Percentiles rank a stretch among this genome's conserved stretches.
Evolutionary conservation across 1,140 invertebrate genomes (phyloP).

Genomic region (Mizuhopecten yessoensis): DNA sequence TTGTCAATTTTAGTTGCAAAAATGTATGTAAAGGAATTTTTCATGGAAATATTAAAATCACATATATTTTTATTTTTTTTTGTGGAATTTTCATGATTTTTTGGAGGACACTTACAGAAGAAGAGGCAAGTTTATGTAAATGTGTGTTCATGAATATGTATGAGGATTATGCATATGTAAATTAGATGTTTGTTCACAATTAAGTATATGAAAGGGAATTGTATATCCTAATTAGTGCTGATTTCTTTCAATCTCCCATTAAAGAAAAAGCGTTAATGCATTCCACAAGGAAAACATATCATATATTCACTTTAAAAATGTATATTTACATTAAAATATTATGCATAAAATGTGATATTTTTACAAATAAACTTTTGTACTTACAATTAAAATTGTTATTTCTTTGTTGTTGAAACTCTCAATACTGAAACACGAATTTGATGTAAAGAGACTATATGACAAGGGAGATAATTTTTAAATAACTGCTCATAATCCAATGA

Average conservation of each 20-base stretch:
- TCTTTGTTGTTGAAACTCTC: too few relatives aligned
- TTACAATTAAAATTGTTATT: background rate
- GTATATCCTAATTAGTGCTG: background rate
- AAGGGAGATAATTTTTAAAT: too few relatives aligned
- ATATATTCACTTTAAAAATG: constrained; percentile 1
- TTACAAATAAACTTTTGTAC: constrained; percentile 22
- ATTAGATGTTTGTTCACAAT: background rate
- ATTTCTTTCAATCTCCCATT: background rate
- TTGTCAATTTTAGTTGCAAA: too few relatives aligned
- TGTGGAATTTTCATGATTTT: background rate
- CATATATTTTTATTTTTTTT: too few relatives aligned
- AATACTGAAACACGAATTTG: too few relatives aligned
- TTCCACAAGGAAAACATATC: background rate
- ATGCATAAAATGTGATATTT: constrained; percentile 40
- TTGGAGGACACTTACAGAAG: background rate
- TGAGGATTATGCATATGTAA: constrained; percentile 9
- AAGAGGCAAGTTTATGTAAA: background rate
- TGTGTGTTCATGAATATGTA: background rate
- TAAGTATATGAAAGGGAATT: background rate
- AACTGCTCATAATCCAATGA: too few relatives aligned
- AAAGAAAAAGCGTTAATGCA: background rate
- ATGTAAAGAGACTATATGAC: too few relatives aligned
- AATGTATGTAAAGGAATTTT: too few relatives aligned
- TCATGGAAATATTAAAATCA: too few relatives aligned
- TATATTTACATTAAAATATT: constrained; percentile 29